These are phyloP conservation scores for Panopea generosa DNA, from an alignment of 2,888 invertebrate genomes.

Conservation along the genomic window DNA sequence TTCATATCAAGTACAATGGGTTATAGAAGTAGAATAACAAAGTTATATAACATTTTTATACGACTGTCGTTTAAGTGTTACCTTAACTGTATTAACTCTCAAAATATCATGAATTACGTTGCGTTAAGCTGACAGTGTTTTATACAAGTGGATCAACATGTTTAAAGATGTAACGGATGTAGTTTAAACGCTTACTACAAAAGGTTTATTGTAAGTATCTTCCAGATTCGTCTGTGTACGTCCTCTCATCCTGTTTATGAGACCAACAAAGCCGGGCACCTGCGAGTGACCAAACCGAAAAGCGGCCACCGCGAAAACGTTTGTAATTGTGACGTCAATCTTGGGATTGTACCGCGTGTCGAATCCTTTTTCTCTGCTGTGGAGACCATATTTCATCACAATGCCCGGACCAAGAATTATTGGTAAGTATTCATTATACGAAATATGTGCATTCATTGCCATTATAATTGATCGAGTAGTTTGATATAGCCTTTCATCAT, in stretches of 20 bases:
- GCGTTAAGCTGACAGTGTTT: too few relatives aligned
- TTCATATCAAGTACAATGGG: too few relatives aligned
- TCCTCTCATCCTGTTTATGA: not conserved
- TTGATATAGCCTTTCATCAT: slow-evolving; percentile 88
- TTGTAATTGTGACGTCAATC: slow-evolving; percentile 90
- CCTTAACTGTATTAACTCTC: too few relatives aligned
- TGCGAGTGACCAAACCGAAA: slow-evolving; percentile 95
- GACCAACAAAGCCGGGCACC: not conserved
- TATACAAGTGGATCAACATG: too few relatives aligned
- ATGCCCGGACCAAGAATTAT: slow-evolving; percentile 82
- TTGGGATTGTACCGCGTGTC: slow-evolving; percentile 93
- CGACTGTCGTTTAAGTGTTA: too few relatives aligned
- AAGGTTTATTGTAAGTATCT: slow-evolving; percentile 11
- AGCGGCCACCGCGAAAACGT: slow-evolving; percentile 98
- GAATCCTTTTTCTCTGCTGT: slow-evolving; percentile 90
- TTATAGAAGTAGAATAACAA: too few relatives aligned
- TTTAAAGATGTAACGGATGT: too few relatives aligned
- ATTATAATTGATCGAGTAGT: slow-evolving; percentile 89
- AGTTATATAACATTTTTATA: too few relatives aligned
- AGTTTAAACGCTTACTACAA: too few relatives aligned
- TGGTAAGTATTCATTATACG: slow-evolving; percentile 88
- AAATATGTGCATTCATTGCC: slow-evolving; percentile 88
- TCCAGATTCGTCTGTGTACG: not conserved
- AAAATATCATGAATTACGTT: too few relatives aligned
- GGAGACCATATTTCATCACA: slow-evolving; percentile 76